Evolutionary conservation across 2,888 invertebrate species (phyloP), one percentile per base, ranked within the genome.

Genomic region (Stegana nigrithorax): DNA sequence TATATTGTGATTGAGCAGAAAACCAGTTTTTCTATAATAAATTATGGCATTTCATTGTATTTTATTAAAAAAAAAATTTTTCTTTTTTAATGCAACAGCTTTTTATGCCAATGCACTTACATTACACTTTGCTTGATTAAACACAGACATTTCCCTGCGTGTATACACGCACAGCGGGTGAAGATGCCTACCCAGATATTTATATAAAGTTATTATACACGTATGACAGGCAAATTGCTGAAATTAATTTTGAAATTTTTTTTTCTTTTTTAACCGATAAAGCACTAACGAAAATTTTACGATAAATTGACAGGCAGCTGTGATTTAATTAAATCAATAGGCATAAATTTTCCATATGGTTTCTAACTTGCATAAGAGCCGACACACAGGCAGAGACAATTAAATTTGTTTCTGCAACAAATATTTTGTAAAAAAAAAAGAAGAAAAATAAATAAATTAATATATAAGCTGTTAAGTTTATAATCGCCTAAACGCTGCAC

Each of bases 111-210:
- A n/a, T 10, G 4, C 39, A 39, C 4, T 12, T 4, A 32, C 2
- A 12, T 32, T 4, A 12, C 8, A 32, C n/a, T 32, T 32, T 32
- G 8, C 1, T 32, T 32, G 17, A 2, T 42, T 42, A 12, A 6
- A 14, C 7, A 17, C 12, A 42, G 42, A n/a, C 14, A 42, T 42
- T 42, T 12, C 2, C n/a, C n/a, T 32, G 27, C 55, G n/a, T n/a
- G n/a, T n/a, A n/a, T 60, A 29, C 55, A 50, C 12, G 45, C 68
- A 59, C 74, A 73, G 73, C 75, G 72, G 78, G 72, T 75, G 75
- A 75, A 78, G 75, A 78, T 78, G 72, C 73, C 67, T 69, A 59
- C 73, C 72, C 67, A 68, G 64, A 68, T 71, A 57, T 36, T 55
- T 50, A 32, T 17, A n/a, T 36, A 32, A 55, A 55, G 21, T 55